Base-by-base conservation (phyloP, 2,888 invertebrate species). In the Ophonus ardosiacus region DNA sequence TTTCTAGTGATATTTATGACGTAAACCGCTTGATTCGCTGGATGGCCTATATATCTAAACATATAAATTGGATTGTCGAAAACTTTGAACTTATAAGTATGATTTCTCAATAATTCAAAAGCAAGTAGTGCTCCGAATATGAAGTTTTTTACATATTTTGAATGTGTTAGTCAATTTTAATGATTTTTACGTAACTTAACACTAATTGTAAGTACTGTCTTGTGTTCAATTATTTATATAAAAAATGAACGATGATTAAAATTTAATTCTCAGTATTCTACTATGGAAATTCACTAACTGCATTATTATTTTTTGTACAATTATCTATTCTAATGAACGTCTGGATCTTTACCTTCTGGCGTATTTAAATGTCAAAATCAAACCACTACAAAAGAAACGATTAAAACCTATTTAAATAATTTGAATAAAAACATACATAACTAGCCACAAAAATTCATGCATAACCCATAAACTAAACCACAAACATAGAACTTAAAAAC, bases 381-480 rank as follows among this genome's bases (percentile, higher is more conserved):
- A 68, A 68, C 38, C 68, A 68, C 59, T 17, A 59, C 18, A 63
- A 63, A 18, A 21, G 63, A 63, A 63, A 13, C 63, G 63, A 68
- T 68, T 68, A 68, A 68, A 68, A 68, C 31, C n/a, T 38, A 68
- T 68, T 68, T 68, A 68, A 68, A 68, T 68, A 68, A 68, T 68
- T 68, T 68, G n/a, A 38, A 68, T 63, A 68, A 68, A 38, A 68
- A 31, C 68, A 68, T 38, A 31, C 68, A 68, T 38, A 68, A 38
- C n/a, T 24, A 31, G n/a, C 68, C 38, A 68, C 68, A 68, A 63
- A 59, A 24, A 68, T 68, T 68, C 68, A 68, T 63, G 63, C 63
- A 63, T 63, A 63, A 63, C 63, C 21, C 63, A 63, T 63, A 63
- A 61, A 21, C 63, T 10, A 63, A 68, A 68, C 68, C 68, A 68